Base-by-base conservation (phyloP, 2,113 vertebrate species). In the Phylloscopus trochiloides region DNA sequence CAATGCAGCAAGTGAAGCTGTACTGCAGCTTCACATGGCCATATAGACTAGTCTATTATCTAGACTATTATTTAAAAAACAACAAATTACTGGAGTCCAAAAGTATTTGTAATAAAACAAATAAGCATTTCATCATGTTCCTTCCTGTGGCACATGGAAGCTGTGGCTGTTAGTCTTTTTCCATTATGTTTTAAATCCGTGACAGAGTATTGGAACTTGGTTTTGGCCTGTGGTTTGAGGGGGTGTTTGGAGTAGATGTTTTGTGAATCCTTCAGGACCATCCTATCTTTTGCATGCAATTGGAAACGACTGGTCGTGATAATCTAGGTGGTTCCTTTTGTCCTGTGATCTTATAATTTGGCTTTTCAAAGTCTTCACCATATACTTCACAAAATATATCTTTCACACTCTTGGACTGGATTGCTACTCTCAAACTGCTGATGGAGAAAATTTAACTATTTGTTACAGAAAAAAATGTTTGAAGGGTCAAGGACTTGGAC, bases 91-190 rank as follows among this genome's bases (percentile, higher is more conserved):
- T 6, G 8, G 65, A 93, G 59, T 96, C 94, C 88, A 91, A 91
- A 97, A 97, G 77, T 87, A 96, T 86, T 91, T 93, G 84, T 77
- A 94, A 92, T 95, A 93, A 96, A 97, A 92, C 51, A 96, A 97
- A 88, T 92, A 95, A 97, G 66, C 0, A 0, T 94, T 96, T 97
- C 88, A 95, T 97, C 95, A 86, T 97, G 96, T 84, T 94, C 59
- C 72, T 97, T 95, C 88, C 92, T 90, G 79, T 86, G 88, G 75
- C 67, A 92, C 82, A 74, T 83, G 81, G 87, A 90, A 93, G 38
- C 55, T 88, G 34, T 54, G 63, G 12, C 71, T 88, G 54, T 83
- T 88, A 71, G 42, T 88, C 78, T 94, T 88, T 83, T 70, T 62
- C 62, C 79, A 34, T 22, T 90, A 50, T 34, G 40, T 76, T 87